These are phyloP conservation scores for Hymenochirus boettgeri DNA, from an alignment of 2,113 vertebrate species.

Conservation along the genomic window DNA sequence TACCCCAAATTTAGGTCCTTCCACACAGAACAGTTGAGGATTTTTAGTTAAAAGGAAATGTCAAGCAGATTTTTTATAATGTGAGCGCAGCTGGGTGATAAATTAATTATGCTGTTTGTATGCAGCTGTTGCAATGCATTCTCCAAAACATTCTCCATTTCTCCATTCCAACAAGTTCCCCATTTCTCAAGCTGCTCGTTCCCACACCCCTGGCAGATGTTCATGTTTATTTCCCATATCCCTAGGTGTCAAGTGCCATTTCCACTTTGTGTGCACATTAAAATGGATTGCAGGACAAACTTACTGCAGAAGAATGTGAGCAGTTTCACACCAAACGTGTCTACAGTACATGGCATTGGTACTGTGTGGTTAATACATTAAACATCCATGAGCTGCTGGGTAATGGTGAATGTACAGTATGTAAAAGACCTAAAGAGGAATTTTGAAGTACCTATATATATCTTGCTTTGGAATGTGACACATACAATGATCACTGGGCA, in stretches of 20 bases:
- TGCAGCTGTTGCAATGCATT: constrained; percentile 27
- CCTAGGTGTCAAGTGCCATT: constrained; percentile 24
- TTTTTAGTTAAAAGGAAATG: background rate
- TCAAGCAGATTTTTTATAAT: constrained; percentile 14
- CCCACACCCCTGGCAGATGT: constrained; percentile 30
- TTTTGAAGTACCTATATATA: too few species aligned
- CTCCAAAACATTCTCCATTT: constrained; percentile 12
- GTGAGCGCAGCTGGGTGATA: constrained; percentile 13
- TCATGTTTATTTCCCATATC: background rate
- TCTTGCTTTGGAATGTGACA: too few species aligned
- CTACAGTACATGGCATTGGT: too few species aligned
- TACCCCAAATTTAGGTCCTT: background rate
- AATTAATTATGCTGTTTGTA: constrained; percentile 8
- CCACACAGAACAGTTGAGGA: background rate
- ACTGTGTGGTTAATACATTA: too few species aligned
- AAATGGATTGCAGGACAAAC: background rate
- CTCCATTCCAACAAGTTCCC: constrained; percentile 18
- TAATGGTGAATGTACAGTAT: too few species aligned
- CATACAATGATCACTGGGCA: too few species aligned
- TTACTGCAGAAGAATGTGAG: too few species aligned
- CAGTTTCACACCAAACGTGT: too few species aligned
- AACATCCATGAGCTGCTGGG: too few species aligned
- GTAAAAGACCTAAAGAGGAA: too few species aligned
- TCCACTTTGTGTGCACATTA: background rate
- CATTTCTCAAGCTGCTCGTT: constrained; percentile 27